Conservation (phyloP, 2,797 vertebrate genomes). For the Muscicapa striata region DNA sequence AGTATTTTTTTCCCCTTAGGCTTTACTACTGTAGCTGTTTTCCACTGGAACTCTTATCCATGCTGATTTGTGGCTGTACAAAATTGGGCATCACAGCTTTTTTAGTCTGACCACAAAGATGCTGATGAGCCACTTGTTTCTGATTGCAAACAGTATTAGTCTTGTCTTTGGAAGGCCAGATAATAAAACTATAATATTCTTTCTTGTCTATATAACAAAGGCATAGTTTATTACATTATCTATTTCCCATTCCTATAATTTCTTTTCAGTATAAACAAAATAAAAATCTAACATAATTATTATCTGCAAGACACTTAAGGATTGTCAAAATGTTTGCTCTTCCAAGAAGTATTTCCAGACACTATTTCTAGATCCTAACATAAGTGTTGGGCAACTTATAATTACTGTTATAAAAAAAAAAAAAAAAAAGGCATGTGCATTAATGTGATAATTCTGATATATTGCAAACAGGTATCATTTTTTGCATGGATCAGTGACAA, state of each 20-base stretch:
- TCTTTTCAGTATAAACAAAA: constrained; percentile 37
- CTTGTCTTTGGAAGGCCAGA: constrained; percentile 5
- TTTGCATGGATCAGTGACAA: not conserved
- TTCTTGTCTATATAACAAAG: constrained; percentile 7
- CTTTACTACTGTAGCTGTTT: not conserved
- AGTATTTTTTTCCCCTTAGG: not conserved
- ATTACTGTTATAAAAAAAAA: not conserved
- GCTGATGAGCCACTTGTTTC: constrained; percentile 3
- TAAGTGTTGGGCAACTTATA: not conserved
- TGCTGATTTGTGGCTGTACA: not conserved
- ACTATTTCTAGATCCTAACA: not conserved
- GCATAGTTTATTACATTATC: not conserved
- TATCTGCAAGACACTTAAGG: not conserved
- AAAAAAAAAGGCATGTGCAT: not conserved
- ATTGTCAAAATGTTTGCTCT: constrained; percentile 1
- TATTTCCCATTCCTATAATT: constrained; percentile 19
- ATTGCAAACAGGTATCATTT: constrained; percentile 1
- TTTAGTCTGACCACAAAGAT: not conserved
- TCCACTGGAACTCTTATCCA: not conserved
- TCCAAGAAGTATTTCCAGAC: not conserved
- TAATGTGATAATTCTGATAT: not conserved
- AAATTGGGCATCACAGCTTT: not conserved
- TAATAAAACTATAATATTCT: not conserved
- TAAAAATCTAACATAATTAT: not conserved
- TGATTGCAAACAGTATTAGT: not conserved